A percentile compares a stretch with the other conserved stretches of the same genome.
These are phyloP conservation scores for Zelostemma sp. DNA, from an alignment of 1,140 invertebrate genomes.

Conservation along the genomic window DNA sequence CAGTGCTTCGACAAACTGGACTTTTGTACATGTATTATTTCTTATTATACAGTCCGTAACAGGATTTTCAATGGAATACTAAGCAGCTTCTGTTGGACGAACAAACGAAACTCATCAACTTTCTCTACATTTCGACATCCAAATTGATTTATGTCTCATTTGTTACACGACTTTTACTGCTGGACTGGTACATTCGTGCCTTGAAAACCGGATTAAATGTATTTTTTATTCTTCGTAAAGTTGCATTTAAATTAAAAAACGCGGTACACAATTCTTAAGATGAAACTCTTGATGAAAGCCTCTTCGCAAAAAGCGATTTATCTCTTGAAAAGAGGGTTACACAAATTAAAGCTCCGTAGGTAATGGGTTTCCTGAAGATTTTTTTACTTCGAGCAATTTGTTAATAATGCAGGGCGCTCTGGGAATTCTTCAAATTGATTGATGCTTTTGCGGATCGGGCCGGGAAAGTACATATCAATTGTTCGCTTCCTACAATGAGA, in stretches of 20 bases:
- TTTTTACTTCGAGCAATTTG: too few relatives aligned
- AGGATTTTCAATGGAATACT: conserved; percentile 9
- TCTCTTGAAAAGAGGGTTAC: too few relatives aligned
- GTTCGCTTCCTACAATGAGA: conserved; percentile 17
- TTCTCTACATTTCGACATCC: conserved; percentile 8
- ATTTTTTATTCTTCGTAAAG: background rate
- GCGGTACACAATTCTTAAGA: too few relatives aligned
- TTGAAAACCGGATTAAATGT: background rate
- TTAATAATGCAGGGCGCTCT: background rate
- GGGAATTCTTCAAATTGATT: conserved; percentile 7
- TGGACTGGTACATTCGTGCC: background rate
- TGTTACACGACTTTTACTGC: background rate
- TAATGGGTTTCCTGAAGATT: too few relatives aligned
- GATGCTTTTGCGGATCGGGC: conserved; percentile 2
- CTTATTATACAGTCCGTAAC: background rate
- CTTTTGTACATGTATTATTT: background rate
- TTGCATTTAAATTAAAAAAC: too few relatives aligned
- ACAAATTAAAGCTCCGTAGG: too few relatives aligned
- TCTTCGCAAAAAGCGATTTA: too few relatives aligned
- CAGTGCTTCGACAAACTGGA: background rate
- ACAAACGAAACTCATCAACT: conserved; percentile 10
- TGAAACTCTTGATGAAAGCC: too few relatives aligned
- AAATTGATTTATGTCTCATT: background rate
- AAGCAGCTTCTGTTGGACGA: conserved; percentile 1
- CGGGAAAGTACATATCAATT: conserved; percentile 18